phyloP scores from a whole-genome alignment of 2,888 invertebrate genomes.

The Empis livida region DNA sequence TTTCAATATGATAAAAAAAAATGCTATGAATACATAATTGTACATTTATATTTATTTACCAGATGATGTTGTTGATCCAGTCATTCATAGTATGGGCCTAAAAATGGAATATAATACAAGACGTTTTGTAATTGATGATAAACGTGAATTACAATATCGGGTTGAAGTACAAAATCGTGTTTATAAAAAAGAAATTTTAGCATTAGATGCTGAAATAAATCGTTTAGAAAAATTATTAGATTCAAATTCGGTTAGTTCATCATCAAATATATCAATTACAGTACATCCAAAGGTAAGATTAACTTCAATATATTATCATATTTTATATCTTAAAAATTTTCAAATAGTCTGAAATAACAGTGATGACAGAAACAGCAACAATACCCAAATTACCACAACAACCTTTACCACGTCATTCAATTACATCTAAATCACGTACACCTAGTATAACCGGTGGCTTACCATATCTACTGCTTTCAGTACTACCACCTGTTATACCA shows the following conservation, averaged over 20 bases:
- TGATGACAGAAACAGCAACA: conserved; percentile 21
- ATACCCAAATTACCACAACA: conserved; percentile 12
- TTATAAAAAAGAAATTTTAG: conserved; percentile 68
- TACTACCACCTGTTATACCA: conserved; percentile 61
- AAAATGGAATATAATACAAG: conserved; percentile 81
- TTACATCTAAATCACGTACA: conserved; percentile 35
- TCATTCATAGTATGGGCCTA: conserved; percentile 78
- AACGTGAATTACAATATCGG: conserved; percentile 66
- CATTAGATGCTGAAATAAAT: conserved; percentile 63
- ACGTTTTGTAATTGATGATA: conserved; percentile 70
- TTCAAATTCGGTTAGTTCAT: conserved; percentile 42
- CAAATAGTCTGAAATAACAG: conserved; percentile 26
- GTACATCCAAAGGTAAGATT: conserved; percentile 22
- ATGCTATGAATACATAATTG: not conserved
- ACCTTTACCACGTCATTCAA: not conserved
- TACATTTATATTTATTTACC: conserved; percentile 10
- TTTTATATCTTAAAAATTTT: not conserved
- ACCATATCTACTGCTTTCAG: conserved; percentile 56
- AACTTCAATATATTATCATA: not conserved
- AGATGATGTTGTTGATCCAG: conserved; percentile 60
- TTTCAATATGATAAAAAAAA: too few relatives aligned
- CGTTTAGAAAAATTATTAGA: conserved; percentile 59
- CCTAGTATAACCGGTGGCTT: conserved; percentile 57
- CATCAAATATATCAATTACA: conserved; percentile 35
- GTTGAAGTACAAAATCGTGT: conserved; percentile 87